phyloP scores from a whole-genome alignment of 2,113 vertebrate genomes.

The Menidia beryllina region DNA sequence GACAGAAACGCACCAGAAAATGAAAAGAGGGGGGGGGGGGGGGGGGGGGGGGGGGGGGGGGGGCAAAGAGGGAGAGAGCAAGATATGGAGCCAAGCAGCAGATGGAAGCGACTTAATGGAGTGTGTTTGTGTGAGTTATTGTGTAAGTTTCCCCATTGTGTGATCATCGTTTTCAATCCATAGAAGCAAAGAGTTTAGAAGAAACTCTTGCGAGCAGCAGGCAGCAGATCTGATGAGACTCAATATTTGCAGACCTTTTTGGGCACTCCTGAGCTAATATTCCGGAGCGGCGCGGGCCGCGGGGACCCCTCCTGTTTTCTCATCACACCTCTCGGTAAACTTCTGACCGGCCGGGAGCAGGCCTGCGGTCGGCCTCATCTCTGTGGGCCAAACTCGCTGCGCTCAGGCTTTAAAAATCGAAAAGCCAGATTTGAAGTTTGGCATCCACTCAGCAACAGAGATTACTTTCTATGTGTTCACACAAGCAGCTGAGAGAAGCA shows the following conservation, averaged over 20 bases:
- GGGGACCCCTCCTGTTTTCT: constrained; percentile 50
- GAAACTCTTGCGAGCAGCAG: constrained; percentile 20
- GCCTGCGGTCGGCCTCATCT: constrained; percentile 48
- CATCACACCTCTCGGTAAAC: constrained; percentile 49
- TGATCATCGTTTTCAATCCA: neutral
- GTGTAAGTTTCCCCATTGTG: constrained; percentile 10
- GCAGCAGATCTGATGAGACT: constrained; percentile 12
- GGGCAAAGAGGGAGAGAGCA: neutral
- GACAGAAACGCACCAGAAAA: neutral
- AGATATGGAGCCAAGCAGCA: constrained; percentile 37
- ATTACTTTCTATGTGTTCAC: constrained; percentile 1
- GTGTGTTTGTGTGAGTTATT: constrained; percentile 1
- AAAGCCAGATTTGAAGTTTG: constrained; percentile 1
- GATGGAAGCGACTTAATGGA: constrained; percentile 6
- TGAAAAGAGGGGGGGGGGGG: neutral
- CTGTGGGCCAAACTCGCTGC: constrained; percentile 22
- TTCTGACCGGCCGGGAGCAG: constrained; percentile 37
- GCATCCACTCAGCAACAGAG: constrained; percentile 5
- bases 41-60: neutral
- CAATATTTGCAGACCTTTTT: constrained; percentile 1
- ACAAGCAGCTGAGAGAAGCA: constrained; percentile 6
- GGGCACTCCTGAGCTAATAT: constrained; percentile 29
- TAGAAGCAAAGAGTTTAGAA: constrained; percentile 10
- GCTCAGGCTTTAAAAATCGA: constrained; percentile 11
- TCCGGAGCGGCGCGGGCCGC: constrained; percentile 34